Evolutionary conservation across 2,113 vertebrate species (phyloP), one percentile per base, ranked within the genome.

Genomic region (Gobio gobio): DNA sequence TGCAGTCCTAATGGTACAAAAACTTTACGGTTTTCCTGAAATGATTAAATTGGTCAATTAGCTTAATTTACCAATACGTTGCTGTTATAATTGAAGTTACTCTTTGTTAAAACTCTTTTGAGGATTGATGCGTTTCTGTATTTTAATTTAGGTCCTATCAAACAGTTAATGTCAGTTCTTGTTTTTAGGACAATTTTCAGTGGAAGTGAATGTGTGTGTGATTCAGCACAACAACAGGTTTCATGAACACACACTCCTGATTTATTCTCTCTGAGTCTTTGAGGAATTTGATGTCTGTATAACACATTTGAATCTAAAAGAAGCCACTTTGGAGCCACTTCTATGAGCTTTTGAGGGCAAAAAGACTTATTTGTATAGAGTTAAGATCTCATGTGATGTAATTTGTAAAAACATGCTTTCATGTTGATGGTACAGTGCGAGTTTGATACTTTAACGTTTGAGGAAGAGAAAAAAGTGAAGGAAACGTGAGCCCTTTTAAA

Each of bases 1-100:
- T 73, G 36, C 56, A 26, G 49, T 87, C 63, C 54, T 58, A n/a
- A 86, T 68, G 64, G 72, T 84, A 54, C 56, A 81, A 83, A 70
- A 26, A 14, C 58, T 26, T 83, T 13, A 47, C 10, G 7, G 16
- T 66, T 82, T 54, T 40, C 56, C 22, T 79, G 75, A 76, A 76
- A 33, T 76, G 4, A 18, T 74, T 51, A 16, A 47, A 45, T 5
- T 29, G 45, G 7, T 51, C 47, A 18, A 1, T 51, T 75, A 29
- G 47, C 26, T 29, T 24, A 20, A 24, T 78, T 59, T 20, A 56
- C 54, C 54, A 20, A 7, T 79, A 63, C 36, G n/a, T n/a, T 40
- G 51, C 40, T 59, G 76, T 47, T 43, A 63, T 64, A 47, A 13
- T 13, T 72, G 29, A 66, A 64, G 36, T 64, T 20, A 12, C 10